Percentiles rank a stretch among this genome's conserved stretches.
These are phyloP conservation scores for Platyrinchus mystaceus DNA, from an alignment of 2,797 vertebrate species.

Conservation along the genomic window DNA sequence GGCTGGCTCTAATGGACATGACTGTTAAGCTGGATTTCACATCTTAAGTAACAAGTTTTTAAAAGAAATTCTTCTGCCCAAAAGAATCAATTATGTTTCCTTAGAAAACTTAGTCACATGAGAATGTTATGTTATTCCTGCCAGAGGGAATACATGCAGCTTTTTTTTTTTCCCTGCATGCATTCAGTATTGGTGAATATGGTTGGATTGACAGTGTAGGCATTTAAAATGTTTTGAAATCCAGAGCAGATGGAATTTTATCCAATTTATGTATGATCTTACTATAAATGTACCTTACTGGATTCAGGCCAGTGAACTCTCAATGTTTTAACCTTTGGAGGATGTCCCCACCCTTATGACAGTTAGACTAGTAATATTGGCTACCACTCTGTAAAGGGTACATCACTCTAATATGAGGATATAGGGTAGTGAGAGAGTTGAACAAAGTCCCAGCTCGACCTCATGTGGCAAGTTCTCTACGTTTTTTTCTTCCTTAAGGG, in stretches of 20 bases:
- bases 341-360: not conserved
- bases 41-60: not conserved
- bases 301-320: not conserved
- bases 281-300: not conserved
- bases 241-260: not conserved
- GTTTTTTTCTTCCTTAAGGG: not conserved
- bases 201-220: not conserved
- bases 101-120: not conserved
- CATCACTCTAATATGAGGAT: not conserved
- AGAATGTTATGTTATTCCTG: not conserved
- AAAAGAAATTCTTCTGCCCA: not conserved
- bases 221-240: slow-evolving; percentile 38
- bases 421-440: not conserved
- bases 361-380: not conserved
- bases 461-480: not conserved
- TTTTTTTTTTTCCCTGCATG: not conserved
- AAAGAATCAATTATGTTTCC: not conserved
- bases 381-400: not conserved
- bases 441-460: not conserved
- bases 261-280: not conserved
- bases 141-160: not conserved
- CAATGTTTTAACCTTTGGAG: not conserved
- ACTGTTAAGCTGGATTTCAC: not conserved
- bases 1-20: accelerated
- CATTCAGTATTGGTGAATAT: not conserved